Percentiles rank a stretch among this genome's conserved stretches.
phyloP scores from a whole-genome alignment of 2,113 vertebrate species.

The Percopsis transmontana region DNA sequence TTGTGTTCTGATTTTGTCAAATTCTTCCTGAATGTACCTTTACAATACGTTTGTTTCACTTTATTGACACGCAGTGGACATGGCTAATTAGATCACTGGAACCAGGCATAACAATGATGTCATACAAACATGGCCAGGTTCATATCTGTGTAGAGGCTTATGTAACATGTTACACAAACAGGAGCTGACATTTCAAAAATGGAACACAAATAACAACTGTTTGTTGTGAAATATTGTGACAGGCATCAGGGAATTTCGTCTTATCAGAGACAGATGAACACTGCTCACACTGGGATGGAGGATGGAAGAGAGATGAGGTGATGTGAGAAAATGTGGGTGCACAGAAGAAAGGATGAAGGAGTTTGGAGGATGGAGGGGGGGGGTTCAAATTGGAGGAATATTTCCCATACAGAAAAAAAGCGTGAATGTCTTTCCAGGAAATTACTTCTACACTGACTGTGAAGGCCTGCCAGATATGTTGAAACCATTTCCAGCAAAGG shows the following conservation, averaged over 20 bases:
- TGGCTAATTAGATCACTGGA: background rate
- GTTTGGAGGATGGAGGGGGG: constrained; percentile 8
- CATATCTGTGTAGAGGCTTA: too few relatives aligned
- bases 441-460: constrained; percentile 55
- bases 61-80: too few relatives aligned
- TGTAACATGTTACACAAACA: too few relatives aligned
- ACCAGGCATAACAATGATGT: background rate
- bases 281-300: background rate
- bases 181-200: too few relatives aligned
- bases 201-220: too few relatives aligned
- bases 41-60: too few relatives aligned
- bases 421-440: constrained; percentile 62
- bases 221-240: too few relatives aligned
- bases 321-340: background rate
- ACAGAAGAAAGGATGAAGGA: constrained; percentile 1
- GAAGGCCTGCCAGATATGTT: constrained; percentile 50
- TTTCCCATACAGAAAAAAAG: constrained; percentile 47
- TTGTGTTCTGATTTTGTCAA: too few relatives aligned
- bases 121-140: too few relatives aligned
- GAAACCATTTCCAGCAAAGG: constrained; percentile 43
- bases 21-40: too few relatives aligned
- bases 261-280: background rate
- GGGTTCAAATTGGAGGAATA: constrained; percentile 46
- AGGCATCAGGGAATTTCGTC: too few relatives aligned
- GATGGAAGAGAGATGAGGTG: background rate